Percentiles rank a stretch among this genome's conserved stretches.
Conservation (phyloP, 2,797 vertebrate genomes). For the Rhabdophis nuchalis region DNA sequence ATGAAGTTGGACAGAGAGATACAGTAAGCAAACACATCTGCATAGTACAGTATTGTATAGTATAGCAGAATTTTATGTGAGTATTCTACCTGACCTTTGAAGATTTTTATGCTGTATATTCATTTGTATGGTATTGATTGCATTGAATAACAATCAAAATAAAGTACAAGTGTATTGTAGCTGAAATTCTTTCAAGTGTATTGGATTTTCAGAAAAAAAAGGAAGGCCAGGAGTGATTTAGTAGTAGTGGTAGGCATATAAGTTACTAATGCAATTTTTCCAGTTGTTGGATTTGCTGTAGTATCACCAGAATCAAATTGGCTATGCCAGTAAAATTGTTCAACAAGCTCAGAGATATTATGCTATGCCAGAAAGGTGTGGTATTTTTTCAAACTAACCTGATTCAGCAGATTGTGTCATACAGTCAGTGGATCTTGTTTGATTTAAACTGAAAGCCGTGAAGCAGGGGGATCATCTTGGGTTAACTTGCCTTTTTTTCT, state of each 20-base stretch:
- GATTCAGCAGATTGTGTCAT: neutral
- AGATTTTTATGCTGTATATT: neutral
- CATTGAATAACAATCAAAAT: neutral
- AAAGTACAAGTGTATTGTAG: neutral
- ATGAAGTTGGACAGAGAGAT: neutral
- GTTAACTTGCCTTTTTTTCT: neutral
- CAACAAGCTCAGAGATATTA: neutral
- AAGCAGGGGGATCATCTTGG: neutral
- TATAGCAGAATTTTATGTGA: neutral
- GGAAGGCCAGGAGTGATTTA: neutral
- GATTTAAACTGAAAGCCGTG: neutral
- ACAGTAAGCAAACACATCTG: neutral
- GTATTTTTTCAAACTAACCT: neutral
- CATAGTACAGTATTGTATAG: neutral
- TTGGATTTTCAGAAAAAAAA: neutral
- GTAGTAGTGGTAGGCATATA: neutral
- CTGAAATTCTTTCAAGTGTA: neutral
- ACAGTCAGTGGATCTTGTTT: neutral
- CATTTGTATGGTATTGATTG: neutral
- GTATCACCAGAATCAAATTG: neutral
- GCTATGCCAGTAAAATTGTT: neutral
- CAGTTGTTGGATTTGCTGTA: neutral
- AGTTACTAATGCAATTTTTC: neutral
- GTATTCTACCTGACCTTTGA: neutral
- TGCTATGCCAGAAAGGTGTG: neutral